Evolutionary conservation across 1,140 invertebrate genomes (phyloP).

Genomic region (Bursaphelenchus mucronatus): DNA sequence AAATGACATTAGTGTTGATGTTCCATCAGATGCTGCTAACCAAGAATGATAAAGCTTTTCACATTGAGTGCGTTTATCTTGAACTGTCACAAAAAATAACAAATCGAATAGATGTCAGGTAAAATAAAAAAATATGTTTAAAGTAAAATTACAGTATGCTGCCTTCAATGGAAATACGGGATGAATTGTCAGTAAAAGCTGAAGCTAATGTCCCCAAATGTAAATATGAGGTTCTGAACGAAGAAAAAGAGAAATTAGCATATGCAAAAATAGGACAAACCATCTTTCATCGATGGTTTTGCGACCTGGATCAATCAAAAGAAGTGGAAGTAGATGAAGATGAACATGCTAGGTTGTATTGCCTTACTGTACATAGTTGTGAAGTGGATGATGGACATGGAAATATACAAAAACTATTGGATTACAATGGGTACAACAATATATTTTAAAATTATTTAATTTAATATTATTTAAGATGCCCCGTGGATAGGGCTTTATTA

Average conservation of each 20-base stretch:
- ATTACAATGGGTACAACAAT: constrained; percentile 30
- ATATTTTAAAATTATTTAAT: too few species aligned
- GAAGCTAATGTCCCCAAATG: constrained; percentile 33
- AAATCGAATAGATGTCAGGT: constrained; percentile 36
- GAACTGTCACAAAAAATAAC: constrained; percentile 33
- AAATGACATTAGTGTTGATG: constrained; percentile 43
- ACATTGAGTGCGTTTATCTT: constrained; percentile 42
- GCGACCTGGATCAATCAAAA: constrained; percentile 15
- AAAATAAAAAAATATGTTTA: not conserved
- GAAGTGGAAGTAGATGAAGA: not conserved
- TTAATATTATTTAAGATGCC: constrained; percentile 23
- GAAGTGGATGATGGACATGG: constrained; percentile 45
- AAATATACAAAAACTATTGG: constrained; percentile 35
- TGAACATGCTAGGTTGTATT: constrained; percentile 29
- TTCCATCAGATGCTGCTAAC: constrained; percentile 40
- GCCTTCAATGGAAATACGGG: constrained; percentile 26
- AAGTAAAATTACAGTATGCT: constrained; percentile 12
- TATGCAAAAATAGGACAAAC: constrained; percentile 35
- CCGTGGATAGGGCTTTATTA: constrained; percentile 29
- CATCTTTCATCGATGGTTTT: constrained; percentile 36
- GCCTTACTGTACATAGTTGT: constrained; percentile 38
- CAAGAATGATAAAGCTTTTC: constrained; percentile 37
- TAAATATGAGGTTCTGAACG: constrained; percentile 34
- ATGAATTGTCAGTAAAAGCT: not conserved
- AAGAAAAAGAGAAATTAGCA: constrained; percentile 23